These are phyloP conservation scores for Schrankia costaestrigalis DNA, from an alignment of 2,888 invertebrate genomes.

Conservation along the genomic window DNA sequence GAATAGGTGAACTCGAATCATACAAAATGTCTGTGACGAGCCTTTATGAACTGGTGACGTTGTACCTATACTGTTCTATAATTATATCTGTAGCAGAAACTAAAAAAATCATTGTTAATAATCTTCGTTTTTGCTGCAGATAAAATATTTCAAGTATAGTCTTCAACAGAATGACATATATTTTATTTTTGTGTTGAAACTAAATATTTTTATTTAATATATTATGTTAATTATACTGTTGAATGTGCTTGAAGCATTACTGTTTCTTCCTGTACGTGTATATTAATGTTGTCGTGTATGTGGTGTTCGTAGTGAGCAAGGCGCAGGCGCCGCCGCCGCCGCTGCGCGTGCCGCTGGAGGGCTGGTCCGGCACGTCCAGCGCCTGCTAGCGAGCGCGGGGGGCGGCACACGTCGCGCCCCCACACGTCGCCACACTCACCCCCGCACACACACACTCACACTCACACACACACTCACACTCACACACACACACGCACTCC, in stretches of 20 bases:
- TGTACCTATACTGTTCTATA: too few relatives aligned
- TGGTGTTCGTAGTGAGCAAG: conserved; percentile 65
- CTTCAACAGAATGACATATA: too few relatives aligned
- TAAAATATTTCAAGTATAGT: not conserved
- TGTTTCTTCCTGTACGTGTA: not conserved
- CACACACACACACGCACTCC: conserved; percentile 26
- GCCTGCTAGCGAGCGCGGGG: conserved; percentile 77
- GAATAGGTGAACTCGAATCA: too few relatives aligned
- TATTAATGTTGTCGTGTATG: conserved; percentile 4
- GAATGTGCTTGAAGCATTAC: conserved; percentile 12
- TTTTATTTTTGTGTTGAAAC: too few relatives aligned
- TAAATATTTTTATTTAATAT: not conserved
- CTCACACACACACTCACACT: conserved; percentile 7
- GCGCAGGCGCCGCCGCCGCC: conserved; percentile 83
- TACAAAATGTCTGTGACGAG: too few relatives aligned
- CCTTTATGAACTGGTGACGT: too few relatives aligned
- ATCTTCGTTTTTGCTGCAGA: not conserved
- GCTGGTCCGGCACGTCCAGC: conserved; percentile 79
- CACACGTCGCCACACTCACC: conserved; percentile 17
- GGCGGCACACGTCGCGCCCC: conserved; percentile 46
- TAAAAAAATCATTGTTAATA: not conserved
- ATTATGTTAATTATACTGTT: not conserved
- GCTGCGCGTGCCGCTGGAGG: conserved; percentile 75
- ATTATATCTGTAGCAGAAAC: too few relatives aligned
- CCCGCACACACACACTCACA: conserved; percentile 5